Conservation (phyloP, 1,140 invertebrate species). For the Lordiphosa mommai region DNA sequence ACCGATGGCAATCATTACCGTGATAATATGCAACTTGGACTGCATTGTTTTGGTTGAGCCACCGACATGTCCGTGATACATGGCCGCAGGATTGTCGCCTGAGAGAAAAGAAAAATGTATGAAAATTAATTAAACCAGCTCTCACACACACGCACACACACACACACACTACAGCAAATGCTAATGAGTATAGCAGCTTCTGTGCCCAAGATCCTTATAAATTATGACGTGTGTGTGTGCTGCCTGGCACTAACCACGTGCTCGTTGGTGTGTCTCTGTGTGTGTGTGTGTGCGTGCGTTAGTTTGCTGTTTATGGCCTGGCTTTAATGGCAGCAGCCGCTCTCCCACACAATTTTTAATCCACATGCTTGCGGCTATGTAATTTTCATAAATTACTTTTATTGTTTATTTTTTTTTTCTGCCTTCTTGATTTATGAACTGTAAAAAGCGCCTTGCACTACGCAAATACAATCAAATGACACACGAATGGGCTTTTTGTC, state of each 20-base stretch:
- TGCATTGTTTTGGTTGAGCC: slow-evolving; percentile 80
- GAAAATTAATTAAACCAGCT: slow-evolving; percentile 66
- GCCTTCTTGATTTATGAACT: slow-evolving; percentile 66
- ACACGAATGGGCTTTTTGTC: slow-evolving; percentile 17
- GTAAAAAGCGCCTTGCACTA: slow-evolving; percentile 20
- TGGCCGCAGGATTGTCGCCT: slow-evolving; percentile 83
- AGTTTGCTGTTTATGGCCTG: slow-evolving; percentile 50
- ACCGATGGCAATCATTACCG: slow-evolving; percentile 68
- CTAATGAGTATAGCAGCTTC: slow-evolving; percentile 57
- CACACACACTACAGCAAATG: slow-evolving; percentile 34
- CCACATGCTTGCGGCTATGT: slow-evolving; percentile 64
- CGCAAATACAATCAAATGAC: slow-evolving; percentile 9
- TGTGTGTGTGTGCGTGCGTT: slow-evolving; percentile 7
- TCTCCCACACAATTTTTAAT: slow-evolving; percentile 56
- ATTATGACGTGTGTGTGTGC: slow-evolving; percentile 41
- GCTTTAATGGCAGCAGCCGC: slow-evolving; percentile 44
- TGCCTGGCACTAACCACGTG: slow-evolving; percentile 36
- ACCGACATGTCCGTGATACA: slow-evolving; percentile 82
- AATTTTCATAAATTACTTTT: slow-evolving; percentile 79
- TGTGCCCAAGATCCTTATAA: slow-evolving; percentile 55
- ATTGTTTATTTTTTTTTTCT: slow-evolving; percentile 58
- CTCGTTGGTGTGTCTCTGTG: slow-evolving; percentile 28
- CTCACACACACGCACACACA: slow-evolving; percentile 17
- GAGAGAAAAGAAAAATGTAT: slow-evolving; percentile 28
- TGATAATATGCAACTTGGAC: slow-evolving; percentile 64